These are phyloP conservation scores for Pogonocichla stellata DNA, from an alignment of 2,113 vertebrate genomes.

Conservation along the genomic window DNA sequence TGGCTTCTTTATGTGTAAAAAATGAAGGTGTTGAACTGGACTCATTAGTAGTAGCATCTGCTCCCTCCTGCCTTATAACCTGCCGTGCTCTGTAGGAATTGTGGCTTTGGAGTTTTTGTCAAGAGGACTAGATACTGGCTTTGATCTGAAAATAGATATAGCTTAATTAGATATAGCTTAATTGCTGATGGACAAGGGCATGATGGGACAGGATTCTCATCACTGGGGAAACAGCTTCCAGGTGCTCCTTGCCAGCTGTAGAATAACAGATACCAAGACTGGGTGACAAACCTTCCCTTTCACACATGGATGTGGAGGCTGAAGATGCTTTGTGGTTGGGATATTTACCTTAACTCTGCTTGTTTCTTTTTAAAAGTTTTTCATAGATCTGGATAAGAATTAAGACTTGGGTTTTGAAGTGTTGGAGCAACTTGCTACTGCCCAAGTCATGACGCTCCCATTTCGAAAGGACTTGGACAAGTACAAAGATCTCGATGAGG, in stretches of 20 bases:
- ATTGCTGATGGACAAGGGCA: background rate
- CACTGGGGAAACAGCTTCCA: background rate
- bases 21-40: fast-evolving
- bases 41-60: background rate
- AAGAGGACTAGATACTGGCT: background rate
- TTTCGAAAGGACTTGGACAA: conserved; percentile 94
- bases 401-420: background rate
- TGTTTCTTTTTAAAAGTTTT: background rate
- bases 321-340: background rate
- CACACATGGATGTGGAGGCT: background rate
- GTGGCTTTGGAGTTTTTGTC: background rate
- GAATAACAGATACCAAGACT: background rate
- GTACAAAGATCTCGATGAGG: conserved; percentile 95
- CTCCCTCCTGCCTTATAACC: background rate
- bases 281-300: background rate
- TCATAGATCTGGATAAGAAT: background rate
- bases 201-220: background rate
- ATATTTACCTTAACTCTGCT: background rate
- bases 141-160: background rate
- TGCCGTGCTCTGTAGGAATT: background rate
- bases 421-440: background rate
- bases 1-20: background rate
- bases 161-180: background rate
- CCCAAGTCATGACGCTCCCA: conserved; percentile 82
- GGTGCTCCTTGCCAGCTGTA: background rate